Evolutionary conservation across 2,113 vertebrate species (phyloP), one percentile per base, ranked within the genome.

Genomic region (Rallus limicola): DNA sequence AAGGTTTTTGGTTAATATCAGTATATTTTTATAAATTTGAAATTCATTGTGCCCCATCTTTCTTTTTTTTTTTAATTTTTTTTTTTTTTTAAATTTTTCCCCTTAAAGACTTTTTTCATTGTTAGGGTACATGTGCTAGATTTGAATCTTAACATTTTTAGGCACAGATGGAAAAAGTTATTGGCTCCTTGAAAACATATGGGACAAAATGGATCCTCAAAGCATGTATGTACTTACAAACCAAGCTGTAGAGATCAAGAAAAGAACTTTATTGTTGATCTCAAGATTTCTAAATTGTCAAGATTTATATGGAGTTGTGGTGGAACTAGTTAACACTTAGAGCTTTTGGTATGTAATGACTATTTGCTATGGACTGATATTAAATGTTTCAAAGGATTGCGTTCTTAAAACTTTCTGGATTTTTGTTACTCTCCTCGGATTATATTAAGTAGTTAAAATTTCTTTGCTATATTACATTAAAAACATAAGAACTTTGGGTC

Each of bases 391-490:
- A 99, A 98, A 99, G 98, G 98, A 98, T 98, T 99, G 98, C 98
- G 97, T 99, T 98, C 96, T 98, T 98, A 98, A 99, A 99, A 98
- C 98, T 98, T 99, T 98, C 98, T 98, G 98, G 98, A 97, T 98
- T 98, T 98, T 99, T 98, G 98, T 99, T 98, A 98, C 97, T 97
- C 97, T 98, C 94, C 97, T 97, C 97, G 97, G 98, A 98, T 98
- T 98, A 98, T 98, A 98, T 98, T 98, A 97, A 97, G 96, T 98
- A 98, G 97, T 97, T 98, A 97, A 98, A 97, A 98, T 99, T 98
- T 98, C 98, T 98, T 99, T 98, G 98, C 98, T 99, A 98, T 99
- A 99, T 99, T 98, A 99, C 99, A 99, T 99, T 99, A 99, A 99
- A 97, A 99, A 98, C 99, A 98, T 99, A 99, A 99, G 98, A 99